Conservation (phyloP, 2,888 invertebrate species). For the Dolichopus griseipennis region DNA sequence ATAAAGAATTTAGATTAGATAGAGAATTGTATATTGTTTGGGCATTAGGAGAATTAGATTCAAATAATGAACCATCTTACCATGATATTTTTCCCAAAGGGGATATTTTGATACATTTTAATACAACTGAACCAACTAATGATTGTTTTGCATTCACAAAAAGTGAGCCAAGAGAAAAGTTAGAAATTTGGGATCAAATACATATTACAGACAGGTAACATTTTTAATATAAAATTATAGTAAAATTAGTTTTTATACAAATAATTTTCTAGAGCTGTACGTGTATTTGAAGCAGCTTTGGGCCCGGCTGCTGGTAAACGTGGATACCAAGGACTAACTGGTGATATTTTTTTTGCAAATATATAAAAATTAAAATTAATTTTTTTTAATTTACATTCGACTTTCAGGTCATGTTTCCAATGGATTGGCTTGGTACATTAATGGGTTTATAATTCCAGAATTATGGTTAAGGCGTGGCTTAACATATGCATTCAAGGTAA, state of each 20-base stretch:
- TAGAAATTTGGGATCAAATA: slow-evolving; percentile 52
- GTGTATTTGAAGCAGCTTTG: slow-evolving; percentile 69
- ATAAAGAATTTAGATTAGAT: slow-evolving; percentile 61
- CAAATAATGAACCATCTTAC: slow-evolving; percentile 69
- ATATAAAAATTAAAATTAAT: background rate
- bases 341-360: slow-evolving; percentile 34
- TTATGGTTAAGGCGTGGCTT: slow-evolving; percentile 77
- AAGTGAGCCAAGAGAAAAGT: slow-evolving; percentile 31
- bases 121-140: slow-evolving; percentile 53
- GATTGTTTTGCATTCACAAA: slow-evolving; percentile 69
- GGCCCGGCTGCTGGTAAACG: slow-evolving; percentile 76
- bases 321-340: slow-evolving; percentile 66
- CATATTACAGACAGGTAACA: slow-evolving; percentile 53
- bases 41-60: slow-evolving; percentile 74
- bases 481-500: slow-evolving; percentile 69
- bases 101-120: slow-evolving; percentile 59
- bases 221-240: background rate
- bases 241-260: slow-evolving; percentile 37
- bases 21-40: slow-evolving; percentile 62
- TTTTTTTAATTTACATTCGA: background rate
- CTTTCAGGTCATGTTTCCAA: slow-evolving; percentile 54
- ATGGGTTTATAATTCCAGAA: slow-evolving; percentile 80
- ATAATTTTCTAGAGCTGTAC: slow-evolving; percentile 50
- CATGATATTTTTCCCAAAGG: slow-evolving; percentile 71
- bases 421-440: slow-evolving; percentile 84